These are phyloP conservation scores for Chaitophorus viminalis DNA, from an alignment of 2,888 invertebrate species.

Conservation along the genomic window DNA sequence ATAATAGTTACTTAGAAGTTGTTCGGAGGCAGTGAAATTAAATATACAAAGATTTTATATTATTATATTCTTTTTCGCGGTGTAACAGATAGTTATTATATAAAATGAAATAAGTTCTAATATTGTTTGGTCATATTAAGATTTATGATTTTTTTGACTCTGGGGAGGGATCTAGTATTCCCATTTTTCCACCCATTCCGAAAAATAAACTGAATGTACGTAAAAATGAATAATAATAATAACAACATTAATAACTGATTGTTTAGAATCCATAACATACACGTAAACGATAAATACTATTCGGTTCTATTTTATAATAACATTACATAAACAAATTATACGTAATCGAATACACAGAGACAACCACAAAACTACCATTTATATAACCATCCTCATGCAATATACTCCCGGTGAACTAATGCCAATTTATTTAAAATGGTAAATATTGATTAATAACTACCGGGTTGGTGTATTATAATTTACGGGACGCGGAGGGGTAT, in stretches of 20 bases:
- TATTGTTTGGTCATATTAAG: too few species aligned
- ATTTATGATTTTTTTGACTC: too few species aligned
- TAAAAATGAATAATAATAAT: too few species aligned
- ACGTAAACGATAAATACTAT: not conserved
- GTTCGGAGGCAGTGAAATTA: too few species aligned
- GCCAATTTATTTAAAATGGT: conserved; percentile 17
- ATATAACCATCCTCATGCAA: not conserved
- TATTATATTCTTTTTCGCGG: too few species aligned
- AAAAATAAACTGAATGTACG: too few species aligned
- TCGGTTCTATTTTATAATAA: not conserved
- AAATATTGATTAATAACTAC: conserved; percentile 23
- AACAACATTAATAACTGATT: not conserved
- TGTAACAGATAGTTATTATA: too few species aligned
- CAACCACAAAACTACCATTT: not conserved
- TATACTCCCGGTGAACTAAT: not conserved
- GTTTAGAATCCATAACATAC: not conserved
- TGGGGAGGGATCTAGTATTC: too few species aligned
- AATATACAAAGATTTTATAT: too few species aligned
- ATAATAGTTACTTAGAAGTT: too few species aligned
- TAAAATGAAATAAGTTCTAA: too few species aligned
- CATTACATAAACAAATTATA: not conserved
- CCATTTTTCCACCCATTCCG: too few species aligned
- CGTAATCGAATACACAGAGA: not conserved
- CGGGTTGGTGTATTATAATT: not conserved
- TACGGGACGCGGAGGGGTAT: not conserved